Evolutionary conservation across 1,140 invertebrate species (phyloP).

Genomic region (Periplaneta americana): DNA sequence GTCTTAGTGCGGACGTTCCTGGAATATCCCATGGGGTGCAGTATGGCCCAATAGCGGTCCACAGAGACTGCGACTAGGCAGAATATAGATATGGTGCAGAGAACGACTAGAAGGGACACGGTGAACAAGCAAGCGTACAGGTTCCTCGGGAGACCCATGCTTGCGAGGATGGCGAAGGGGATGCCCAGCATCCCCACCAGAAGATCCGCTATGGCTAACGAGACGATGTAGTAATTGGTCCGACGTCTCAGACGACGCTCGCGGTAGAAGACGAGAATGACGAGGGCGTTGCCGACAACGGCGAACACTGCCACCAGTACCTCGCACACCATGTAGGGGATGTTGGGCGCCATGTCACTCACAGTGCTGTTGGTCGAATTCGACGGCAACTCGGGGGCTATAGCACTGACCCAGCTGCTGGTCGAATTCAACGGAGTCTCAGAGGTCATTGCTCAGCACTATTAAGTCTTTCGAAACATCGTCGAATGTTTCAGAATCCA

Average conservation of each 20-base stretch:
- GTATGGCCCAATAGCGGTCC: slow-evolving; percentile 88
- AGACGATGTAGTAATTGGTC: slow-evolving; percentile 90
- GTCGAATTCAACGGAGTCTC: too few species aligned
- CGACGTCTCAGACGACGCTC: slow-evolving; percentile 70
- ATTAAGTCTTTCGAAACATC: too few species aligned
- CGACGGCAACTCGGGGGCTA: background rate
- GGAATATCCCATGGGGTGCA: slow-evolving; percentile 85
- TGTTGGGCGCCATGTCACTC: slow-evolving; percentile 42
- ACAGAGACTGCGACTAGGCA: slow-evolving; percentile 85
- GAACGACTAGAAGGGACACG: slow-evolving; percentile 76
- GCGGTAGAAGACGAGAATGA: slow-evolving; percentile 74
- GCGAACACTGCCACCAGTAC: slow-evolving; percentile 74
- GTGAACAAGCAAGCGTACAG: slow-evolving; percentile 80
- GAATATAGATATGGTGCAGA: slow-evolving; percentile 90
- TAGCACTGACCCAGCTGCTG: background rate
- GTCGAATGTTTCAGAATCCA: too few species aligned
- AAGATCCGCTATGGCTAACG: slow-evolving; percentile 78
- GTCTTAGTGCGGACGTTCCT: slow-evolving; percentile 78
- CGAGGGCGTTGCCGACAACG: slow-evolving; percentile 76
- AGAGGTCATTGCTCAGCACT: too few species aligned
- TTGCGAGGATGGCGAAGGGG: slow-evolving; percentile 78
- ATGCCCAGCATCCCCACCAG: slow-evolving; percentile 58
- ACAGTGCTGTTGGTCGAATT: background rate
- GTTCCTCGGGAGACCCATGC: slow-evolving; percentile 67
- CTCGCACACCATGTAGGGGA: slow-evolving; percentile 69